phyloP scores from a whole-genome alignment of 2,888 invertebrate species.

The Spatulosminthurus flaviceps region DNA sequence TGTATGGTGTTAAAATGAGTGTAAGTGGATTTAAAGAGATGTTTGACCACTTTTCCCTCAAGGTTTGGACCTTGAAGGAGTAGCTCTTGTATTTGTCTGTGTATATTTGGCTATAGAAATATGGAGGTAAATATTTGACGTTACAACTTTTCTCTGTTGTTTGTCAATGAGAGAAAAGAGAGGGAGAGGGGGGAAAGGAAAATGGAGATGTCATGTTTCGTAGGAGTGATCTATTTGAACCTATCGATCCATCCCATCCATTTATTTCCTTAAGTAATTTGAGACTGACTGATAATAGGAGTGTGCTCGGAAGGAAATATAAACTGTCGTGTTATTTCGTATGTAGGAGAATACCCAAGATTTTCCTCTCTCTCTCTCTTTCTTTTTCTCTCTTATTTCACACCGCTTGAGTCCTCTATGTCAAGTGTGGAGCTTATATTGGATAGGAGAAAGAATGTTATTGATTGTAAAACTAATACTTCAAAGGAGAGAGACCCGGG shows the following conservation, averaged over 20 bases:
- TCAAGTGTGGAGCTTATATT: background rate
- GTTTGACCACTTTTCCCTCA: background rate
- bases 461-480: background rate
- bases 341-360: too few species aligned
- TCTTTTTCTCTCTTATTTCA: background rate
- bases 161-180: background rate
- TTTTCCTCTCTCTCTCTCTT: slow-evolving; percentile 11
- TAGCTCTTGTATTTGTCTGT: too few species aligned
- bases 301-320: too few species aligned
- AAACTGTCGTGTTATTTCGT: too few species aligned
- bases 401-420: background rate
- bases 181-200: background rate
- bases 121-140: too few species aligned
- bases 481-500: background rate
- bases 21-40: too few species aligned
- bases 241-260: slow-evolving; percentile 25
- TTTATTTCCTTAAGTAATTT: slow-evolving; percentile 37
- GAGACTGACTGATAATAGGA: background rate
- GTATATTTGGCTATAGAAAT: too few species aligned
- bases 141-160: too few species aligned
- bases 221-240: slow-evolving; percentile 36
- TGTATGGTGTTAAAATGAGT: too few species aligned
- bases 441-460: too few species aligned
- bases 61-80: background rate
- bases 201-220: slow-evolving; percentile 31